phyloP scores from a whole-genome alignment of 2,113 vertebrate genomes.

The Baryphthengus martii region DNA sequence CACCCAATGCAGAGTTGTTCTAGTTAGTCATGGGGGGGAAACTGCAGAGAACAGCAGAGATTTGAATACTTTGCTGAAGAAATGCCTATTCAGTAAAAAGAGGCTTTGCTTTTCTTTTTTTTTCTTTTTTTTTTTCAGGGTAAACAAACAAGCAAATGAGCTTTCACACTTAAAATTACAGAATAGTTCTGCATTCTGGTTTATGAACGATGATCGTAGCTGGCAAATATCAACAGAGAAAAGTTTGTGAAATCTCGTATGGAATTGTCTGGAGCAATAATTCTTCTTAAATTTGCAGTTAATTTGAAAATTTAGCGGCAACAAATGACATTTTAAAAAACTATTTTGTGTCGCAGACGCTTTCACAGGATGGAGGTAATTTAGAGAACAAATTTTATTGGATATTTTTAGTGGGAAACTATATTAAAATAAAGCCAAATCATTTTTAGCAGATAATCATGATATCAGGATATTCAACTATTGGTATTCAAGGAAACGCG shows the following conservation, averaged over 20 bases:
- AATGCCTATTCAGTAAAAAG: neutral
- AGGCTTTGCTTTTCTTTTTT: neutral
- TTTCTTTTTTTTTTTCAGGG: neutral
- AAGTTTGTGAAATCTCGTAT: slow-evolving; percentile 33
- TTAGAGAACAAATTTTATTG: slow-evolving; percentile 35
- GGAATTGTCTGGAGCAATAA: slow-evolving; percentile 38
- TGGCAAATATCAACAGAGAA: slow-evolving; percentile 34
- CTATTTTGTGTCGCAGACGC: slow-evolving; percentile 31
- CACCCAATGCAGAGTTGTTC: neutral
- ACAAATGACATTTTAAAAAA: slow-evolving; percentile 28
- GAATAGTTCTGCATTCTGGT: neutral
- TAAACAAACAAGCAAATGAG: slow-evolving; percentile 14
- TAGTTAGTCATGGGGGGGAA: neutral
- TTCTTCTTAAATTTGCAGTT: slow-evolving; percentile 43
- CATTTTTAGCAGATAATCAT: slow-evolving; percentile 47
- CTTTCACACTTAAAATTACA: neutral
- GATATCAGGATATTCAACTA: slow-evolving; percentile 36
- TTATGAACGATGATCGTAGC: neutral
- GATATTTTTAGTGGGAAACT: slow-evolving; percentile 41
- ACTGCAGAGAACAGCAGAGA: neutral
- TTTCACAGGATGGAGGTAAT: slow-evolving; percentile 31
- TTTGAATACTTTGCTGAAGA: neutral
- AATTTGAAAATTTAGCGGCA: slow-evolving; percentile 40
- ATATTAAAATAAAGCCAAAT: neutral
- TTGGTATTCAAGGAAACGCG: slow-evolving; percentile 46